phyloP scores from a whole-genome alignment of 2,113 vertebrate species.

The Pavo muticus region DNA sequence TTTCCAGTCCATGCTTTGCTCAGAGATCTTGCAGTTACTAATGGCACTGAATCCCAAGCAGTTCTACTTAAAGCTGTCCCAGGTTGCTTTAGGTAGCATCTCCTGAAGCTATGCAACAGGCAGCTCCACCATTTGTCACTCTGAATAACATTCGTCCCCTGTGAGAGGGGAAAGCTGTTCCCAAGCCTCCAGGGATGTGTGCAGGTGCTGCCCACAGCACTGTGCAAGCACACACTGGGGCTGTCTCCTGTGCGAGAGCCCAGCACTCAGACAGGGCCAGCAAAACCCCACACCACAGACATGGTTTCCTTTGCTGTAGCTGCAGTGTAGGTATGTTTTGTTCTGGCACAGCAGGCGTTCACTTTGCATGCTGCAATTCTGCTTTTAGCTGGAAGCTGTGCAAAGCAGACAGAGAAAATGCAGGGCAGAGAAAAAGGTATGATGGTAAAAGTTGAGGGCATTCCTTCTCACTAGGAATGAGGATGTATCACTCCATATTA shows the following conservation, averaged over 20 bases:
- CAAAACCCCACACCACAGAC: neutral
- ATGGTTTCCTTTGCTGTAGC: neutral
- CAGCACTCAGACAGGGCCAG: neutral
- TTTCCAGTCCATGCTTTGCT: neutral
- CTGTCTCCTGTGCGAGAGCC: neutral
- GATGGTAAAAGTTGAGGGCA: neutral
- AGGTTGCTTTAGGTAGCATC: neutral
- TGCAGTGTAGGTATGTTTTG: fast-evolving
- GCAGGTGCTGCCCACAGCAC: fast-evolving
- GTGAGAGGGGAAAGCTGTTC: neutral
- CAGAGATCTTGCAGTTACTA: neutral
- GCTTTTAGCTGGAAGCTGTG: neutral
- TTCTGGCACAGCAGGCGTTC: neutral
- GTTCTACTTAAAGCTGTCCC: neutral
- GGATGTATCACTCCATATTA: neutral
- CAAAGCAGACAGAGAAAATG: neutral
- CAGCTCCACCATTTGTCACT: neutral
- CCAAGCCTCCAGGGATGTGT: fast-evolving
- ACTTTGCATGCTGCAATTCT: neutral
- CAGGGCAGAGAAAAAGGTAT: neutral
- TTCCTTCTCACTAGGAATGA: neutral
- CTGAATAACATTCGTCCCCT: neutral
- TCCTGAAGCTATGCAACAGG: neutral
- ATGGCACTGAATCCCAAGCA: neutral
- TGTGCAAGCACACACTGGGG: fast-evolving